Base-by-base conservation (phyloP, 2,797 vertebrate genomes). In the Thripadectes ignobilis region DNA sequence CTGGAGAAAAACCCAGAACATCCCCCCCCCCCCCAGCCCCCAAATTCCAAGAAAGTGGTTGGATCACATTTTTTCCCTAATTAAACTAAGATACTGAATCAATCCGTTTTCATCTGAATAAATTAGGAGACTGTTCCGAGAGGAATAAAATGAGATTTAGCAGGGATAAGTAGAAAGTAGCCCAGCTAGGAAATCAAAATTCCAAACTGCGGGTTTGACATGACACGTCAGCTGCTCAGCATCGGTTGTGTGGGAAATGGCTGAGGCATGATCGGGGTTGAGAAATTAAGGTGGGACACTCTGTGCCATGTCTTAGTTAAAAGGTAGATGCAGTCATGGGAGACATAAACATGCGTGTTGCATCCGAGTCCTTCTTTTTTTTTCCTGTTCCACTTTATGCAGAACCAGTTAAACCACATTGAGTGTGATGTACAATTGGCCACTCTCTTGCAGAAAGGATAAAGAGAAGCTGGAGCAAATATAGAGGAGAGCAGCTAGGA, bases 81-180 rank as follows among this genome's bases (percentile, higher is more conserved):
- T 97, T 95, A 94, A 96, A 96, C 92, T 92, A 89, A 96, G 96
- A 97, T 95, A 94, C 95, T 86, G 93, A 97, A 96, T 97, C 96
- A 97, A 93, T 98, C 96, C 94, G 10, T 96, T 97, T 96, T 96
- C 86, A 92, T 97, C 94, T 97, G 97, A 98, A 97, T 98, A 98
- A 98, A 98, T 97, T 97, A 96, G 92, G 97, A 93, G 93, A 74
- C 95, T 93, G 77, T 95, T 91, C 77, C 74, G 86, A 65, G 89
- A 92, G 95, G 96, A 97, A 96, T 97, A 93, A 97, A 97, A 96
- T 93, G 96, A 96, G 97, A 97, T 94, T 95, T 95, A 97, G 81
- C 93, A 88, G 82, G 96, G 93, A 95, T 96, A 97, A 97, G 89
- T 91, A 92, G 94, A 94, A 91, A 90, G 89, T 96, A 95, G 82